Conservation (phyloP, 2,797 vertebrate genomes). For the Cryptoblepharus egeriae region DNA sequence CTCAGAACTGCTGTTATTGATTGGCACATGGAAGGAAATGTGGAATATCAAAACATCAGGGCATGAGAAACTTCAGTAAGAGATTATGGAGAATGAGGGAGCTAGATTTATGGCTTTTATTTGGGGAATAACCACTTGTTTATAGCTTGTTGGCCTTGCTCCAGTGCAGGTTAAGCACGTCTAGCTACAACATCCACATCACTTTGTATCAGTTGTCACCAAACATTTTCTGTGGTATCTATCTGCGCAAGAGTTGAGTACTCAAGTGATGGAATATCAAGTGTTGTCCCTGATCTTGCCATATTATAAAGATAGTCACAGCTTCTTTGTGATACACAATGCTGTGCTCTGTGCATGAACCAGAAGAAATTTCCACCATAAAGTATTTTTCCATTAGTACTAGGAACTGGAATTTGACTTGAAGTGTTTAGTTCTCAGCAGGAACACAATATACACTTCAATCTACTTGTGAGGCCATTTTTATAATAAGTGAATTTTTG, state of each 20-base stretch:
- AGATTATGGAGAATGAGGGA: too few relatives aligned
- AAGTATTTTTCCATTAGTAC: conserved; percentile 4
- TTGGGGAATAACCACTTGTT: too few relatives aligned
- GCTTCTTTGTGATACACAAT: conserved; percentile 28
- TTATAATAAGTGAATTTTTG: conserved; percentile 63
- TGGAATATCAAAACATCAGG: too few relatives aligned
- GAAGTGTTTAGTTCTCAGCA: conserved; percentile 43
- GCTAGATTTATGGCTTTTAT: too few relatives aligned
- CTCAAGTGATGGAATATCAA: background rate
- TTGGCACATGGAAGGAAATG: too few relatives aligned
- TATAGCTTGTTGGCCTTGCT: too few relatives aligned
- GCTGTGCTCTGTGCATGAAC: conserved; percentile 23
- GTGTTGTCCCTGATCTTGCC: background rate
- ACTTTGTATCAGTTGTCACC: background rate
- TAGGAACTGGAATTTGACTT: conserved; percentile 42
- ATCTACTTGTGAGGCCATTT: conserved; percentile 54
- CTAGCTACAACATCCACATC: background rate
- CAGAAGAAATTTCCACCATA: background rate
- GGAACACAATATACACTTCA: conserved; percentile 42
- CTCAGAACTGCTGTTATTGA: too few relatives aligned
- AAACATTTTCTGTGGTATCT: background rate
- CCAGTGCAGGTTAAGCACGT: background rate
- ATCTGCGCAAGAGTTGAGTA: background rate
- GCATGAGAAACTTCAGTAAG: too few relatives aligned
- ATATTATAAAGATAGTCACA: background rate